These are phyloP conservation scores for Aleiodes leptofemur DNA, from an alignment of 2,888 invertebrate genomes.

Conservation along the genomic window DNA sequence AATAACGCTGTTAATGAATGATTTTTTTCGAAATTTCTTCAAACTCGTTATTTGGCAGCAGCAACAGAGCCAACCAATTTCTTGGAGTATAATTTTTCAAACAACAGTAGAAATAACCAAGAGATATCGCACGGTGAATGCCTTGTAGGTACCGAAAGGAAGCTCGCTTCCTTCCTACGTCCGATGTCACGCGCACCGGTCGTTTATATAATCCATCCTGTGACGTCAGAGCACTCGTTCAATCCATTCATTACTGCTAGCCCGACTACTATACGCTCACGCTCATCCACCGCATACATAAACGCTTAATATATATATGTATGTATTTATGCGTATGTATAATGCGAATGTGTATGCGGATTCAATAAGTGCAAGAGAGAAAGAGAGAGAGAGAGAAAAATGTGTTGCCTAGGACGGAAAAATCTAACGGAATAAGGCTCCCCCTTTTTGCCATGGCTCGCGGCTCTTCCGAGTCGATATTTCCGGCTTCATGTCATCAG, in stretches of 20 bases:
- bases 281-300: conserved; percentile 37
- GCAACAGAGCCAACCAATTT: no score
- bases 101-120: conserved; percentile 9
- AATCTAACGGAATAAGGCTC: conserved; percentile 42
- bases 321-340: not conserved
- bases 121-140: conserved; percentile 51
- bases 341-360: conserved; percentile 1
- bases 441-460: conserved; percentile 26
- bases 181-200: conserved; percentile 69
- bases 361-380: conserved; percentile 25
- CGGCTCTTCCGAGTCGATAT: conserved; percentile 35
- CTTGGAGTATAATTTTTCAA: not conserved
- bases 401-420: conserved; percentile 32
- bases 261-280: conserved; percentile 42
- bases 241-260: conserved; percentile 71
- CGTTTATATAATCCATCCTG: conserved; percentile 75
- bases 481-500: conserved; percentile 37
- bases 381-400: not conserved
- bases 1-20: no score
- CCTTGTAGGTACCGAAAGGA: conserved; percentile 72
- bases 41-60: not conserved
- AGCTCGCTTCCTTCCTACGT: conserved; percentile 74
- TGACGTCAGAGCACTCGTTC: conserved; percentile 71
- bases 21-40: not conserved
- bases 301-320: conserved; percentile 12